Evolutionary conservation across 2,888 invertebrate species (phyloP).

Genomic region (Scrobipalpa costella): DNA sequence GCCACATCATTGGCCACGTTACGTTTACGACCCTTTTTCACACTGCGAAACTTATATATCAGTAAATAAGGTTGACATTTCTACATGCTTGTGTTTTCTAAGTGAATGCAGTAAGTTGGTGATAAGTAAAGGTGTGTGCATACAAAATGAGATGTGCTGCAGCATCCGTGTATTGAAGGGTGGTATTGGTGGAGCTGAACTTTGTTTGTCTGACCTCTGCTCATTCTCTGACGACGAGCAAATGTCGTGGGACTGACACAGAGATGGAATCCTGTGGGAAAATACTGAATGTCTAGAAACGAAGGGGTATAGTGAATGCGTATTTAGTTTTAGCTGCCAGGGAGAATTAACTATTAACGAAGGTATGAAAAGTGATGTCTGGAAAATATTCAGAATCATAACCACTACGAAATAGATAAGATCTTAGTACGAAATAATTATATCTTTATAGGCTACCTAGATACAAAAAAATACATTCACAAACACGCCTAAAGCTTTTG

Average conservation of each 20-base stretch:
- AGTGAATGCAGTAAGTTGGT: conserved; percentile 37
- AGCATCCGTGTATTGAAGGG: conserved; percentile 62
- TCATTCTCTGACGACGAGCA: conserved; percentile 56
- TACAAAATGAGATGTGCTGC: conserved; percentile 68
- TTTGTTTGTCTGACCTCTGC: conserved; percentile 69
- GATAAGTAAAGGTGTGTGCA: conserved; percentile 73
- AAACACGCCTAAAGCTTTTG: no score
- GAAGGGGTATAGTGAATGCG: neutral
- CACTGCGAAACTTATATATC: conserved; percentile 28
- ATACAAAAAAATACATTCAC: no score
- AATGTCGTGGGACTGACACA: conserved; percentile 67
- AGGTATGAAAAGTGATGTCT: no score
- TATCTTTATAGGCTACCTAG: no score
- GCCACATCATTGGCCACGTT: conserved; percentile 51
- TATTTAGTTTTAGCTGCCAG: neutral
- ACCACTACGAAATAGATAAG: no score
- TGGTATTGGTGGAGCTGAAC: conserved; percentile 69
- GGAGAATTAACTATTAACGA: no score
- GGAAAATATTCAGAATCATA: no score
- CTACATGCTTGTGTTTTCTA: no score
- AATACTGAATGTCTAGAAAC: conserved; percentile 17
- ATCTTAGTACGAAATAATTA: no score
- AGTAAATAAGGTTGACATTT: conserved; percentile 37
- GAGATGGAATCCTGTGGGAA: conserved; percentile 71
- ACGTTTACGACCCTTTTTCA: conserved; percentile 26